Base-by-base conservation (phyloP, 2,797 vertebrate species). In the Megaceryle alcyon region DNA sequence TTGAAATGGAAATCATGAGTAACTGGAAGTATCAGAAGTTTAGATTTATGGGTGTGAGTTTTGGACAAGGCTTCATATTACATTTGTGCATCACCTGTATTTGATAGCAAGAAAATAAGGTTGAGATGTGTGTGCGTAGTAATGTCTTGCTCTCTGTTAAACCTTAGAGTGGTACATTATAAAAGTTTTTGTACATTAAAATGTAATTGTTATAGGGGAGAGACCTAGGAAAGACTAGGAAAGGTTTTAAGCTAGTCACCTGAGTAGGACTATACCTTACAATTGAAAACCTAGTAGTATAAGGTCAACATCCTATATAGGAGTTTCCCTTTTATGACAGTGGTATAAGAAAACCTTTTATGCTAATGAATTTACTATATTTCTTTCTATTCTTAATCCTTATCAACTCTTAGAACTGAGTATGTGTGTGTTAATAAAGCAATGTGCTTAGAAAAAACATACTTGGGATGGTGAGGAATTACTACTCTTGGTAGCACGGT, bases 21-120 rank as follows among this genome's bases (percentile, higher is more conserved):
- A 82, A 85, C 72, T 93, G 71, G 41, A 93, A 81, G 37, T 72
- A 56, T 92, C 25, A 69, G 48, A 88, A 83, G 25, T 86, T 92
- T 54, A 61, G 57, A 78, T 83, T 75, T 61, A 43, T 60, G 70
- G 16, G 15, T 43, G 49, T 84, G 37, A 83, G 51, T 68, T 94
- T 79, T 21, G 51, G 9, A 10, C 35, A 46, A 54, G 26, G 29
- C 49, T 89, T 94, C 19, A 7, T 56, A 2, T 44, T 63, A 15
- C 6, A 8, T 80, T 49, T 77, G 7, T 82, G 14, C 35, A 56
- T 76, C 41, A 19, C 13, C 18, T 65, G 6, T 41, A 11, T 72
- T 69, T 83, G 46, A 64, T 39, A 90, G 18, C 39, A 84, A 82
- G 53, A 53, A 64, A 44, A 26, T 1, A 2, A 15, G 49, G 19